phyloP scores from a whole-genome alignment of 2,113 vertebrate genomes.

The Antidorcas marsupialis region DNA sequence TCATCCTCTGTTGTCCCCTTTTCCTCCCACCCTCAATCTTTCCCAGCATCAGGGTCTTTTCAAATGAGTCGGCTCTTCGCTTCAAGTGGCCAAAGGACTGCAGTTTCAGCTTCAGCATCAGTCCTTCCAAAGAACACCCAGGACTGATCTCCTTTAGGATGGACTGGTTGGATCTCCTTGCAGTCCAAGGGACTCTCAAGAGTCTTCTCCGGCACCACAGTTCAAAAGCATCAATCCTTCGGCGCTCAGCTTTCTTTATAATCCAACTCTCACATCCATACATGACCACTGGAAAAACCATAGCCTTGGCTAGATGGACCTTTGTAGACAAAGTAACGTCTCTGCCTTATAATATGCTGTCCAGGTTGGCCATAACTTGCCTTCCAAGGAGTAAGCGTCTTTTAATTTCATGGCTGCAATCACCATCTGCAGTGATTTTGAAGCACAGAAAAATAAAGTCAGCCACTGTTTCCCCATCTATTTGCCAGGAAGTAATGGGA shows the following conservation, averaged over 20 bases:
- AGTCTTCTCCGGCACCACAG: neutral
- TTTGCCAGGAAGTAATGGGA: neutral
- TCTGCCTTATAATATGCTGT: neutral
- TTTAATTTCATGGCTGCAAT: neutral
- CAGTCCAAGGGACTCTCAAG: neutral
- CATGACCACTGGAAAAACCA: neutral
- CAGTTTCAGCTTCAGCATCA: neutral
- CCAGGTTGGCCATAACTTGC: neutral
- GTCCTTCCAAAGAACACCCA: neutral
- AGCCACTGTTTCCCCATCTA: neutral
- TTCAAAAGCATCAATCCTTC: neutral
- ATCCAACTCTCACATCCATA: neutral
- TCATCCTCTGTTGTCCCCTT: neutral
- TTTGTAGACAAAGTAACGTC: neutral
- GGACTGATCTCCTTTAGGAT: neutral
- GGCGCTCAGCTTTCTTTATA: neutral
- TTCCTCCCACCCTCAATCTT: neutral
- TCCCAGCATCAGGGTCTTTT: neutral
- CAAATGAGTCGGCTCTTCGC: neutral
- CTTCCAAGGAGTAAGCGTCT: neutral
- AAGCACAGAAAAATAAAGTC: neutral
- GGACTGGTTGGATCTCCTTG: neutral
- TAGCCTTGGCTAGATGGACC: neutral
- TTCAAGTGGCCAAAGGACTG: neutral
- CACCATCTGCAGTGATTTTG: neutral